phyloP scores from a whole-genome alignment of 1,140 invertebrate species.

The Drosophila lacteicornis region DNA sequence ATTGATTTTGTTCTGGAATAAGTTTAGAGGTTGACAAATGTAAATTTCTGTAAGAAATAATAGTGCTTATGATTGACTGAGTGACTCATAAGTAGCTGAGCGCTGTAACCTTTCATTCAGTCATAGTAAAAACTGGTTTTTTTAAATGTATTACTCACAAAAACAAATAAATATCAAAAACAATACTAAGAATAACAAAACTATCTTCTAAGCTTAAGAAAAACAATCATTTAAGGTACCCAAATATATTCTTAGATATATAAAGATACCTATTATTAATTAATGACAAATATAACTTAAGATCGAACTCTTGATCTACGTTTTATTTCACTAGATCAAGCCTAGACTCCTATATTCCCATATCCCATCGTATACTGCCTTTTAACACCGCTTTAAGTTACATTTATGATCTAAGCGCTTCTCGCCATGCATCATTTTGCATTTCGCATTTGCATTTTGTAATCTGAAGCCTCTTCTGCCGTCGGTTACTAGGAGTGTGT shows the following conservation, averaged over 20 bases:
- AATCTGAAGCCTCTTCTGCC: conserved; percentile 30
- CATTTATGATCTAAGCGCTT: conserved; percentile 41
- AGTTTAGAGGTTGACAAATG: not conserved
- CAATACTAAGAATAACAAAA: not conserved
- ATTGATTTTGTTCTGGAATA: not conserved
- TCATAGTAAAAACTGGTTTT: conserved; percentile 14
- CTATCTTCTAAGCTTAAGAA: too few species aligned
- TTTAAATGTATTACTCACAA: conserved; percentile 13
- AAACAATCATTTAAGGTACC: not conserved
- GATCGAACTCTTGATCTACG: too few species aligned
- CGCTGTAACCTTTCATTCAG: conserved; percentile 7
- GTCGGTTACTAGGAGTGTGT: conserved; percentile 24
- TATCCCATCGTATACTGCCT: not conserved
- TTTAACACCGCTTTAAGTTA: conserved; percentile 1
- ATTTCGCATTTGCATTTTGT: conserved; percentile 44
- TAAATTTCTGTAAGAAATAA: not conserved
- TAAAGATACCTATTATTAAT: too few species aligned
- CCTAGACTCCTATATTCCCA: not conserved
- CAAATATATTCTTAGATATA: not conserved
- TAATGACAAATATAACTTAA: too few species aligned
- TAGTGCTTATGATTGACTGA: conserved; percentile 2
- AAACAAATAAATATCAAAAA: not conserved
- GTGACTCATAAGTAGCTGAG: conserved; percentile 16
- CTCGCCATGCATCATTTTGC: conserved; percentile 37
- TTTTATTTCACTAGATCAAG: not conserved